Evolutionary conservation across 1,140 invertebrate genomes (phyloP).

Genomic region (Magallana angulata): DNA sequence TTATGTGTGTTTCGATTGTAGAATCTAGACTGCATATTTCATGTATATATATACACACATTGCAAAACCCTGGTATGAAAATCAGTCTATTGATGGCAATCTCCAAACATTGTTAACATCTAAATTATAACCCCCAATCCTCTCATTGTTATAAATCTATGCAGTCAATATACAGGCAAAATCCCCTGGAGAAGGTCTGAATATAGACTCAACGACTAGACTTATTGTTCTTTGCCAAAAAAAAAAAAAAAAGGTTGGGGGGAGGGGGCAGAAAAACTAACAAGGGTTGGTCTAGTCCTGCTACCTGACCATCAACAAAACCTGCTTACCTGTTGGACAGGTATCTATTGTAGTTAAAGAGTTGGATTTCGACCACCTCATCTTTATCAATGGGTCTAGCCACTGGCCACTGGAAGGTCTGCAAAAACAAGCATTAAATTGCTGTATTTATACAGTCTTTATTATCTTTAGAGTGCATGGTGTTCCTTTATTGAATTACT

Average conservation of each 20-base stretch:
- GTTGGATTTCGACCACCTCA: conserved; percentile 85
- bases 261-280: neutral
- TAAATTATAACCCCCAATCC: too few relatives aligned
- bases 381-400: conserved; percentile 84
- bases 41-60: too few relatives aligned
- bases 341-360: conserved; percentile 84
- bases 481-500: too few relatives aligned
- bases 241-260: neutral
- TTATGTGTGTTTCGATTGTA: too few relatives aligned
- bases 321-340: conserved; percentile 78
- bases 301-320: neutral
- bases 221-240: neutral
- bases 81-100: too few relatives aligned
- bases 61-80: too few relatives aligned
- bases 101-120: too few relatives aligned
- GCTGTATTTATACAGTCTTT: too few relatives aligned
- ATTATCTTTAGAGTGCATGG: too few relatives aligned
- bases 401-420: conserved; percentile 89
- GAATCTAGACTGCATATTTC: too few relatives aligned
- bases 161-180: neutral
- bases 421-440: conserved; percentile 65
- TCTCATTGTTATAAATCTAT: too few relatives aligned
- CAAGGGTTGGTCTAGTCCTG: neutral
- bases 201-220: neutral
- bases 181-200: neutral